Base-by-base conservation (phyloP, 1,140 invertebrate genomes). In the Solenopsis invicta region DNA sequence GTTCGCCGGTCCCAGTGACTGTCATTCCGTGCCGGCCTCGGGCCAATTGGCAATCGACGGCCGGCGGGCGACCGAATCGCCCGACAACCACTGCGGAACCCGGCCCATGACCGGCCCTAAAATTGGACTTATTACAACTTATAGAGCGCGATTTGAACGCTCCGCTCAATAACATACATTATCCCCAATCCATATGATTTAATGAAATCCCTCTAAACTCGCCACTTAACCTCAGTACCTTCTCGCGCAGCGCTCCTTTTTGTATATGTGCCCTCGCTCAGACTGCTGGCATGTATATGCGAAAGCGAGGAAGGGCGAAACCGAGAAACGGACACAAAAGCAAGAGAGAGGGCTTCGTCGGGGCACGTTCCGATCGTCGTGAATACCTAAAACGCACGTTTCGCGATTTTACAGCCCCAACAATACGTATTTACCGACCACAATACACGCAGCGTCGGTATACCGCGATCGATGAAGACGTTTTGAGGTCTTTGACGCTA, bases 41-140 rank as follows among this genome's bases (percentile, higher is more conserved):
- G 45, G 9, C 1, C 64, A 56, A 67, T 78, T 64, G 45, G 41
- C 81, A 34, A 59, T 13, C 59, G 37, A 56, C 24, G 34, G 18
- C 29, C 29, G 3, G 13, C 45, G 24, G n/a, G 8, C 48, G 54
- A 85, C 71, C 21, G 16, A 54, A 77, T 85, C 75, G 69, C 72
- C 89, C 94, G 94, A 88, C 91, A 94, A 94, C 94, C 94, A 93
- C 94, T 94, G 94, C 84, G 88, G 52, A 89, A 93, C 90, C 91
- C 91, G 91, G 92, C 92, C 94, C 93, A 95, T 95, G 94, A 95
- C 94, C 93, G 93, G 92, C 92, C 94, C 94, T 93, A 95, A 95
- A 95, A 95, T 95, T 95, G 94, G 94, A 95, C 95, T 95, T 95
- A 95, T 95, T 95, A 95, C 95, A 95, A 95, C 95, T 95, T 95